Percentiles rank a stretch among this genome's conserved stretches.
Evolutionary conservation across 2,113 vertebrate genomes (phyloP).

Genomic region (Thunnus thynnus): DNA sequence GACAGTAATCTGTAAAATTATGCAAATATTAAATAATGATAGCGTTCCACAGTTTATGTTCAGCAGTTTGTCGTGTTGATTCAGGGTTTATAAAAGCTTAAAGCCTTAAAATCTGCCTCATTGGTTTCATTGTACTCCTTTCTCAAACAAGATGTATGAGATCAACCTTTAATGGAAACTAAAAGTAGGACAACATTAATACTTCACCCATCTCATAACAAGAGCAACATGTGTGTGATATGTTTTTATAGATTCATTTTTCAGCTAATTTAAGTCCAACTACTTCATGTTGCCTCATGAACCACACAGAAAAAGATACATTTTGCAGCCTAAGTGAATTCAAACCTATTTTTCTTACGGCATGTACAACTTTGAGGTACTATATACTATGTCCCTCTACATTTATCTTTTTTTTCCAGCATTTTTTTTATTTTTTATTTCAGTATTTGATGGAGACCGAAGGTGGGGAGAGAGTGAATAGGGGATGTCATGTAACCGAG

Average conservation of each 20-base stretch:
- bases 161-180: slow-evolving; percentile 35
- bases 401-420: too few relatives aligned
- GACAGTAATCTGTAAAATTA: background rate
- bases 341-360: too few relatives aligned
- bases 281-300: background rate
- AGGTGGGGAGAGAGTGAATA: too few relatives aligned
- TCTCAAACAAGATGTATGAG: slow-evolving; percentile 39
- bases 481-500: too few relatives aligned
- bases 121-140: slow-evolving; percentile 11
- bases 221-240: slow-evolving; percentile 6
- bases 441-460: too few relatives aligned
- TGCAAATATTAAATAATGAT: too few relatives aligned
- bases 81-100: background rate
- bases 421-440: too few relatives aligned
- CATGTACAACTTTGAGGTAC: background rate
- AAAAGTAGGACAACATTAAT: slow-evolving; percentile 39
- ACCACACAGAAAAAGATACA: background rate
- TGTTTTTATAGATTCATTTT: background rate
- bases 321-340: too few relatives aligned
- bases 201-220: slow-evolving; percentile 22
- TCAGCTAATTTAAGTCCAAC: slow-evolving; percentile 26
- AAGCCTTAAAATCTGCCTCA: slow-evolving; percentile 7
- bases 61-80: too few relatives aligned
- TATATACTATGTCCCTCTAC: too few relatives aligned
- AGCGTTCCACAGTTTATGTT: background rate